Percentiles rank a stretch among this genome's conserved stretches.
Evolutionary conservation across 2,113 vertebrate genomes (phyloP).

Genomic region (Cepphus grylle): DNA sequence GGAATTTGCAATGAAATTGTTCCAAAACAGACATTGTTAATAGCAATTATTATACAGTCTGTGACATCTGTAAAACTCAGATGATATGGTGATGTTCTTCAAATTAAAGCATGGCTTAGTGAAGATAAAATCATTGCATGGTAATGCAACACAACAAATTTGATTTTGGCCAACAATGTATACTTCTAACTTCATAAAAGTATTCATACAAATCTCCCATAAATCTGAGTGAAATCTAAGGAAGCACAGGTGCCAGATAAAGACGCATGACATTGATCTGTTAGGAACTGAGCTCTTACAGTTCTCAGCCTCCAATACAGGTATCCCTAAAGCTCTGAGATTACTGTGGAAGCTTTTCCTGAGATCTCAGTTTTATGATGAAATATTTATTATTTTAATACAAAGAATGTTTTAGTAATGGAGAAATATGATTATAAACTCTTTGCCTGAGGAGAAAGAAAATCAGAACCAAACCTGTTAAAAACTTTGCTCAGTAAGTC

Average conservation of each 20-base stretch:
- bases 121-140: not conserved
- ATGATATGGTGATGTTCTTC: not conserved
- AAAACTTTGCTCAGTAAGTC: not conserved
- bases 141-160: not conserved
- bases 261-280: not conserved
- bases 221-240: not conserved
- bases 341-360: not conserved
- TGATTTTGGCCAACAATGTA: not conserved
- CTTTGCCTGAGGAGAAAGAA: not conserved
- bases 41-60: not conserved
- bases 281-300: not conserved
- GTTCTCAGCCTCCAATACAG: not conserved
- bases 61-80: not conserved
- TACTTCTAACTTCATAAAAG: not conserved
- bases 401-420: not conserved
- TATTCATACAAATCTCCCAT: not conserved
- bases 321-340: not conserved
- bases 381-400: not conserved
- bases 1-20: not conserved
- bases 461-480: not conserved
- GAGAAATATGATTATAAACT: not conserved
- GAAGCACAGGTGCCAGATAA: not conserved
- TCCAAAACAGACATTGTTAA: not conserved
- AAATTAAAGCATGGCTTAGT: not conserved
- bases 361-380: not conserved